phyloP scores from a whole-genome alignment of 2,797 vertebrate genomes.

The Characodon lateralis region DNA sequence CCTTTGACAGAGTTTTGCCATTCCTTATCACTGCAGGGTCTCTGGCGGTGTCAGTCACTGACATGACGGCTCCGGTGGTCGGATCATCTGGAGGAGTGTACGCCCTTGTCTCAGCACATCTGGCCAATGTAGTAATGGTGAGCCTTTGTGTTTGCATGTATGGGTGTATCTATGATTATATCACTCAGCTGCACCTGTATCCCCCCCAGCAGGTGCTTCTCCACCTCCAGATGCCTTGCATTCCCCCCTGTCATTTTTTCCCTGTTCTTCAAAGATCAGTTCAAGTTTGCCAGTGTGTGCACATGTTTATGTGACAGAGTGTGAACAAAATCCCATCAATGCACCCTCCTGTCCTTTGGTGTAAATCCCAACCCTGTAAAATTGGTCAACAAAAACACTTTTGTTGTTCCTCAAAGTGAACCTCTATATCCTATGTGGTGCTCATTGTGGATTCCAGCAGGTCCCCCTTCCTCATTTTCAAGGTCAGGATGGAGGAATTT shows the following conservation, averaged over 20 bases:
- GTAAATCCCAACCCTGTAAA: neutral
- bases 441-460: slow-evolving; percentile 23
- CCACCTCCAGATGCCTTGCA: slow-evolving; percentile 68
- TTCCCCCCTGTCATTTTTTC: slow-evolving; percentile 48
- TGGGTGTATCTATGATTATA: slow-evolving; percentile 21
- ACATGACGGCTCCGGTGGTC: slow-evolving; percentile 95
- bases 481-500: slow-evolving; percentile 30
- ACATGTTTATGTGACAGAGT: slow-evolving; percentile 31
- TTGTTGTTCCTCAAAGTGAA: slow-evolving; percentile 39
- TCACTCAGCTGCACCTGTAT: slow-evolving; percentile 33
- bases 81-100: slow-evolving; percentile 98
- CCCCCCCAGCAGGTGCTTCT: slow-evolving; percentile 54
- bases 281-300: slow-evolving; percentile 12
- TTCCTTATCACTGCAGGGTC: slow-evolving; percentile 83
- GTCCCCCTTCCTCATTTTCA: slow-evolving; percentile 27
- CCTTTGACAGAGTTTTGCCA: slow-evolving; percentile 29
- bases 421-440: slow-evolving; percentile 34
- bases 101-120: slow-evolving; percentile 95
- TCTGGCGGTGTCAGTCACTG: slow-evolving; percentile 92
- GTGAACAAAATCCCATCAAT: slow-evolving; percentile 26
- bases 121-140: slow-evolving; percentile 98
- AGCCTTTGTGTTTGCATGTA: slow-evolving; percentile 44
- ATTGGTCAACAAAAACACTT: slow-evolving; percentile 21
- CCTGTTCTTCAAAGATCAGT: slow-evolving; percentile 26
- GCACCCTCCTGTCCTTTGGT: slow-evolving; percentile 17